These are phyloP conservation scores for Luffia ferchaultella DNA, from an alignment of 2,888 invertebrate genomes.

Conservation along the genomic window DNA sequence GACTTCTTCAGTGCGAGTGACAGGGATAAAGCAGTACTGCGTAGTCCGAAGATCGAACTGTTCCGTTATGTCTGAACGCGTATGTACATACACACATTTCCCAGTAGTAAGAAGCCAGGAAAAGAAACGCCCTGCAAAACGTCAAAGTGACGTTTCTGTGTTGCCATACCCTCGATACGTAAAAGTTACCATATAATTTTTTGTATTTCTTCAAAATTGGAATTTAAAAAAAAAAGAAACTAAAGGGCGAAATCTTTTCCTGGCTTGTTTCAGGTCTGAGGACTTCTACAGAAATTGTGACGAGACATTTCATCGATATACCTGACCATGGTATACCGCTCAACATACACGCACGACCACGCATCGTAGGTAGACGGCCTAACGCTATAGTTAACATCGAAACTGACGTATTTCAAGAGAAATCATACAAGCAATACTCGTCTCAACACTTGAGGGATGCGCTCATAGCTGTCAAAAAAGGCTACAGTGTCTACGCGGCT, in stretches of 20 bases:
- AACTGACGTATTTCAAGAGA: conserved; percentile 57
- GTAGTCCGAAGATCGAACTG: no score
- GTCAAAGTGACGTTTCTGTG: conserved; percentile 7
- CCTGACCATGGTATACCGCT: conserved; percentile 47
- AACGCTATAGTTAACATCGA: conserved; percentile 55
- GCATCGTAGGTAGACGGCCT: conserved; percentile 48
- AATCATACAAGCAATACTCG: conserved; percentile 60
- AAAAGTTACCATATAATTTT: no score
- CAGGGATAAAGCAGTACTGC: no score
- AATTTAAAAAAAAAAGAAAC: neutral
- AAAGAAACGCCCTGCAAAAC: conserved; percentile 44
- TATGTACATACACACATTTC: no score
- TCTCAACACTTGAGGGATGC: conserved; percentile 58
- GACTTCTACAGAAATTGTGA: conserved; percentile 56
- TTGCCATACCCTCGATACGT: neutral
- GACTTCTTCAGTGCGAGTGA: no score
- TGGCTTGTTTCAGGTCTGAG: conserved; percentile 56
- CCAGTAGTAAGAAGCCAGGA: conserved; percentile 57
- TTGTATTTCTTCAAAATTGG: neutral
- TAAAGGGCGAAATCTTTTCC: conserved; percentile 29
- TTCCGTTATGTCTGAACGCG: no score
- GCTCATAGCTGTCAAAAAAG: conserved; percentile 56
- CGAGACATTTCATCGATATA: conserved; percentile 53
- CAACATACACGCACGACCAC: conserved; percentile 50
- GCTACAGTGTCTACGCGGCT: conserved; percentile 63